Percentiles rank a stretch among this genome's conserved stretches.
Conservation (phyloP, 2,113 vertebrate species). For the Pardalotus punctatus region DNA sequence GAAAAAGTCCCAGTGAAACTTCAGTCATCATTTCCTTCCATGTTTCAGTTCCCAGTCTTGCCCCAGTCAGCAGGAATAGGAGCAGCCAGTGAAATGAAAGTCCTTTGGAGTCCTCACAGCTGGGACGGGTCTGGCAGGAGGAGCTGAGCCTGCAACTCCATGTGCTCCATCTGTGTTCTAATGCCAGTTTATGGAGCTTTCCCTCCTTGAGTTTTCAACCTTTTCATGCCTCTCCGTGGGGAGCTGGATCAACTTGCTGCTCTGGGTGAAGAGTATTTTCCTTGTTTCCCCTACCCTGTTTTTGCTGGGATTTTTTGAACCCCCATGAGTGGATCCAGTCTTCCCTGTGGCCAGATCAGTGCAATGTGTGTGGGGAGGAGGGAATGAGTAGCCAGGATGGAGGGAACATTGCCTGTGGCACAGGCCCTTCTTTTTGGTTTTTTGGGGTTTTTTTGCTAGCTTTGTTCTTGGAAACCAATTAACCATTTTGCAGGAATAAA, state of each 20-base stretch:
- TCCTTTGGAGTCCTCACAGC: accelerated
- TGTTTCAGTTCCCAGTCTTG: constrained; percentile 37
- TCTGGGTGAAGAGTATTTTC: neutral
- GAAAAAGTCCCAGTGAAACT: neutral
- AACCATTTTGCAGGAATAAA: neutral
- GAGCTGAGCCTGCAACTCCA: neutral
- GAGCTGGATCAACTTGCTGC: neutral
- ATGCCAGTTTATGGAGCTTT: neutral
- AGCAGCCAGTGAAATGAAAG: neutral
- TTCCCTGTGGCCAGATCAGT: accelerated
- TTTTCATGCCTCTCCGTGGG: neutral
- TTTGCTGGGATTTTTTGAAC: neutral
- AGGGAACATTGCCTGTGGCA: neutral
- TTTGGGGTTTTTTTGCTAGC: accelerated
- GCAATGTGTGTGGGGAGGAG: neutral
- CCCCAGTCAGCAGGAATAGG: neutral
- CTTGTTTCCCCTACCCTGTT: neutral
- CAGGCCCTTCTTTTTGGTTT: neutral
- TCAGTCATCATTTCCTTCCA: constrained; percentile 35
- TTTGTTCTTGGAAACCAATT: neutral
- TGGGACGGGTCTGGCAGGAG: neutral
- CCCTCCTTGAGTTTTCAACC: neutral
- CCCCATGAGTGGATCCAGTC: neutral
- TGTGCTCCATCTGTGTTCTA: neutral
- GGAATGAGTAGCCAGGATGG: neutral